Evolutionary conservation across 2,888 invertebrate genomes (phyloP), one percentile per base, ranked within the genome.

Genomic region (Tanytarsus gracilentus): DNA sequence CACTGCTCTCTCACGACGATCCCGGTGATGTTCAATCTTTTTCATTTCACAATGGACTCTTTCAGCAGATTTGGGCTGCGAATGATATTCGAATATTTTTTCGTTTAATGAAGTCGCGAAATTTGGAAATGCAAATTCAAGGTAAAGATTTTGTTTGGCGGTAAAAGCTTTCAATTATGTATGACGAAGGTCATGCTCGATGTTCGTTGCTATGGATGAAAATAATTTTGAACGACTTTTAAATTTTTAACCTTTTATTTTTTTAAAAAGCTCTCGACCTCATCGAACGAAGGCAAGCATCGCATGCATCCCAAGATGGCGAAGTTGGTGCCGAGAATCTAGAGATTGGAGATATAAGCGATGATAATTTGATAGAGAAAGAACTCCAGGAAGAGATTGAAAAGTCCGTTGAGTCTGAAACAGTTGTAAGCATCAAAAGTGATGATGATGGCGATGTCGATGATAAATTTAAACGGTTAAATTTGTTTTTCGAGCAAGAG

Each of bases 81-180:
- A 93, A 94, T 69, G 92, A 95, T 72, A 88, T 85, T 67, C 83
- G 85, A 64, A 86, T 93, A 73, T 95, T 95, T 70, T 85, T 86
- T 61, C 82, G 87, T 63, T 88, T 95, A 85, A 95, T 95, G 95
- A 87, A 86, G 6, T 89, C 92, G 70, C 86, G 90, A 68, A 95
- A 95, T 72, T 83, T 94, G 23, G 93, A 94, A 69, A 76, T 95
- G 30, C 95, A 95, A 70, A 74, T 95, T 63, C 86, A 95, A 78
- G n/a, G n/a, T n/a, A n/a, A n/a, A n/a, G n/a, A n/a, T n/a, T n/a
- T n/a, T n/a, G n/a, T n/a, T n/a, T n/a, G n/a, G n/a, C n/a, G n/a
- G n/a, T n/a, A n/a, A n/a, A n/a, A n/a, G n/a, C n/a, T n/a, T n/a
- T n/a, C n/a, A n/a, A n/a, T n/a, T n/a, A n/a, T n/a, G n/a, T n/a